Evolutionary conservation across 2,113 vertebrate species (phyloP).

Genomic region (Tachysurus fulvidraco): DNA sequence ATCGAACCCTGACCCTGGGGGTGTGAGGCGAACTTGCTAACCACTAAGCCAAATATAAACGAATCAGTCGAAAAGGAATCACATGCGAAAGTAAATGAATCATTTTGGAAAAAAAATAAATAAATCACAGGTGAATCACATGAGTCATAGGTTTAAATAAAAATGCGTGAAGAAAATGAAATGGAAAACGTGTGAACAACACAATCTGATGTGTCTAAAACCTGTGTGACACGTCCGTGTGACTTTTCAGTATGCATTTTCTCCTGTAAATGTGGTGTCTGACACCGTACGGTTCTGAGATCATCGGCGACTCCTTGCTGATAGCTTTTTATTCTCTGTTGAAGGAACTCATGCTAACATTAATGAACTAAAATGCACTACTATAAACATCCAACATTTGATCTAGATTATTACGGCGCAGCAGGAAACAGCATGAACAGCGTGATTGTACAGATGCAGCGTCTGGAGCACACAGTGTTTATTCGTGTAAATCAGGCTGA

Average conservation of each 20-base stretch:
- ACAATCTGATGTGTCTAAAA: neutral
- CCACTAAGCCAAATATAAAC: no score
- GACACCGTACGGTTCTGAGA: neutral
- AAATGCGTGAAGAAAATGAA: neutral
- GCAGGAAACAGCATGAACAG: constrained; percentile 15
- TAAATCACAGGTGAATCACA: neutral
- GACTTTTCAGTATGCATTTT: neutral
- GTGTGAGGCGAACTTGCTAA: no score
- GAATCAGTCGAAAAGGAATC: neutral
- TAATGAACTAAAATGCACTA: neutral
- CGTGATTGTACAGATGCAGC: neutral
- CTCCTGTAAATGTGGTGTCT: no score
- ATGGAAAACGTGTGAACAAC: neutral
- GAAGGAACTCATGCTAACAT: neutral
- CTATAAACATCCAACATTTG: neutral
- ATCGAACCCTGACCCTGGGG: no score
- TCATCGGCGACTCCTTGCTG: neutral
- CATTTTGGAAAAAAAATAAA: neutral
- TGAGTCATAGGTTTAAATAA: neutral
- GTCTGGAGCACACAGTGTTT: constrained; percentile 4
- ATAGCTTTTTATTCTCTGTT: neutral
- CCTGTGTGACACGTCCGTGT: neutral
- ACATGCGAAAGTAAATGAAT: neutral
- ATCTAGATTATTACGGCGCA: neutral
- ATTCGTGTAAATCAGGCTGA: constrained; percentile 8